Percentiles rank a stretch among this genome's conserved stretches.
Conservation (phyloP, 2,113 vertebrate species). For the Sigmodon hispidus region DNA sequence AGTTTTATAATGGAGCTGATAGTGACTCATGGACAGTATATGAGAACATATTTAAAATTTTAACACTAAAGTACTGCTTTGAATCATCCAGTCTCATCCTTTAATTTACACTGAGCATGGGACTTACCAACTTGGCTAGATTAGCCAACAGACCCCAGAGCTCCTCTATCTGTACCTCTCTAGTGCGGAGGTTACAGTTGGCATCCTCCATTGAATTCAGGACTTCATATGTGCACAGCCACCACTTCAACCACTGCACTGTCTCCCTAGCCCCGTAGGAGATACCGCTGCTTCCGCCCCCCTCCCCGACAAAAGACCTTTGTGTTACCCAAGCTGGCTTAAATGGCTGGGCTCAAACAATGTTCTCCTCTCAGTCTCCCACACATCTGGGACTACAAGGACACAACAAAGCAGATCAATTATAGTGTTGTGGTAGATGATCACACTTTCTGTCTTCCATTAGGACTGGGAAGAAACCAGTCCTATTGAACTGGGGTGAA, state of each 20-base stretch:
- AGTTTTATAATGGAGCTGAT: constrained; percentile 29
- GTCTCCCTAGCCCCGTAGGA: not conserved
- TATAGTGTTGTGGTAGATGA: not conserved
- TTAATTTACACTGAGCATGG: constrained; percentile 4
- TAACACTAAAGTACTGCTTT: not conserved
- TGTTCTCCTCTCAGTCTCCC: not conserved
- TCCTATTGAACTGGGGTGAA: not conserved
- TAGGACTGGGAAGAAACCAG: not conserved
- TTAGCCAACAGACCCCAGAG: not conserved
- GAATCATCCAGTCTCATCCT: not conserved
- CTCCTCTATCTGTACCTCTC: too few species aligned
- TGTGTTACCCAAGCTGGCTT: not conserved
- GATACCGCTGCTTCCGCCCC: too few species aligned
- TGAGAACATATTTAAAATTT: constrained; percentile 1
- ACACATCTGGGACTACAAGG: not conserved
- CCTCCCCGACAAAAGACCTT: not conserved
- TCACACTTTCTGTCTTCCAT: not conserved
- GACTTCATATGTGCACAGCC: not conserved
- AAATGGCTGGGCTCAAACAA: not conserved
- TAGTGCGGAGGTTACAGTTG: not conserved
- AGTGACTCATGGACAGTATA: not conserved
- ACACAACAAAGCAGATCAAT: not conserved
- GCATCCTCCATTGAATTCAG: not conserved
- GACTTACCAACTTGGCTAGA: not conserved
- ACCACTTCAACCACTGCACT: not conserved